phyloP scores from a whole-genome alignment of 1,140 invertebrate species.

The Xylocopa sonorina region DNA sequence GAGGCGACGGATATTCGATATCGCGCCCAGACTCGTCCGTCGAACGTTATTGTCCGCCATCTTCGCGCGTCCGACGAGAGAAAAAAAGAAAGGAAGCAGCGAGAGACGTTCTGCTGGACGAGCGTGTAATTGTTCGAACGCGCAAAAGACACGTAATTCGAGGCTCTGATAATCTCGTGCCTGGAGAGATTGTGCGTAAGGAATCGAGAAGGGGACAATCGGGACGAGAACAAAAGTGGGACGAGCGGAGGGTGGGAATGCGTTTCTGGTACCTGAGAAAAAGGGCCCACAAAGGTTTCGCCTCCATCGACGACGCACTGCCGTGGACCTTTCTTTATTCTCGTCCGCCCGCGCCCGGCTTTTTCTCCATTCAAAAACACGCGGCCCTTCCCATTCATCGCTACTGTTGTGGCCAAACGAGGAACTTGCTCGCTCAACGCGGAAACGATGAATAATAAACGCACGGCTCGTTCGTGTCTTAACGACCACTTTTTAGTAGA shows the following conservation, averaged over 20 bases:
- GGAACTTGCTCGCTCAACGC: neutral
- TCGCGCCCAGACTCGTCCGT: neutral
- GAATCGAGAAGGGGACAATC: conserved; percentile 61
- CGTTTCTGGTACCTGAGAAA: conserved; percentile 50
- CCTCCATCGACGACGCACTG: conserved; percentile 45
- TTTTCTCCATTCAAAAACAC: conserved; percentile 32
- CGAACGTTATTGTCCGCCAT: conserved; percentile 5
- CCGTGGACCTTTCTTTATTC: conserved; percentile 43
- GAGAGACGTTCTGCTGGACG: neutral
- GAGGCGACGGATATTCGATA: neutral
- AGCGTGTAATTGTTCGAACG: conserved; percentile 18
- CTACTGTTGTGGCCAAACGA: neutral
- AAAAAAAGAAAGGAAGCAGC: neutral
- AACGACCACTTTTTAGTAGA: too few species aligned
- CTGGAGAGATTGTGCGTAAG: conserved; percentile 39
- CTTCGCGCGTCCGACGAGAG: neutral
- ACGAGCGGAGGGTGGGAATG: conserved; percentile 39
- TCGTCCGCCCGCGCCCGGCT: conserved; percentile 15
- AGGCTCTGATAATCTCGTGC: conserved; percentile 37
- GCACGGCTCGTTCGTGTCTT: neutral
- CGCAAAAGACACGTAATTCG: conserved; percentile 37
- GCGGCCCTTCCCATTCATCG: neutral
- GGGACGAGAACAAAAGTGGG: conserved; percentile 58
- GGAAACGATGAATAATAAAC: conserved; percentile 6
- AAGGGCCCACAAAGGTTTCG: conserved; percentile 42